Evolutionary conservation across 1,140 invertebrate species (phyloP), one percentile per base, ranked within the genome.

Genomic region (Brachionus asplanchnoidis): DNA sequence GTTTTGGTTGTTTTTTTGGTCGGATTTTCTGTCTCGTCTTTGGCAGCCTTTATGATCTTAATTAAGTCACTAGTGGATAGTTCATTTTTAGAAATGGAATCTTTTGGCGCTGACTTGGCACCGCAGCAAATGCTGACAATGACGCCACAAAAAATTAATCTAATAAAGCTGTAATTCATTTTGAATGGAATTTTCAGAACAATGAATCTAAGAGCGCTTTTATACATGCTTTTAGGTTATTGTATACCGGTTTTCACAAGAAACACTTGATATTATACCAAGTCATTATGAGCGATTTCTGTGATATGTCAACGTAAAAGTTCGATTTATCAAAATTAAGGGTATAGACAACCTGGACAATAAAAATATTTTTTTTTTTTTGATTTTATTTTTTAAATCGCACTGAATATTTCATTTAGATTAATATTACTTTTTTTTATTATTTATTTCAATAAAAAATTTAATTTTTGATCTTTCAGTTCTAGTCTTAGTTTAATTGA

Each of bases 241-340:
- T 60, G n/a, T 60, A 60, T 60, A 60, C 53, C 53, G 53, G 53
- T 60, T 20, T 23, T 60, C 53, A 60, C 53, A 60, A 60, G 53
- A 60, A 23, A 60, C 53, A 60, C 53, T 60, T 60, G 53, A 60
- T 60, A 60, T 60, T 60, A 20, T 60, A 60, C 53, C 53, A 60
- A 60, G 53, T 60, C 53, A 60, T 60, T 60, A 60, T 60, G 53
- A 60, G 53, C 53, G 53, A 60, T 60, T 60, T 60, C 53, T 60
- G 53, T 26, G 17, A 60, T 60, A 60, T 60, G 53, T 60, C 53
- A 60, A 60, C 53, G 17, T 60, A 60, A 60, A 60, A 60, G 53
- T 60, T 60, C 53, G 53, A 60, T 60, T 60, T 60, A 23, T 60
- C 20, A 17, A 60, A 60, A 9, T 60, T 60, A 60, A 60, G 20